Base-by-base conservation (phyloP, 2,888 invertebrate species). In the Sphinx pinastri region DNA sequence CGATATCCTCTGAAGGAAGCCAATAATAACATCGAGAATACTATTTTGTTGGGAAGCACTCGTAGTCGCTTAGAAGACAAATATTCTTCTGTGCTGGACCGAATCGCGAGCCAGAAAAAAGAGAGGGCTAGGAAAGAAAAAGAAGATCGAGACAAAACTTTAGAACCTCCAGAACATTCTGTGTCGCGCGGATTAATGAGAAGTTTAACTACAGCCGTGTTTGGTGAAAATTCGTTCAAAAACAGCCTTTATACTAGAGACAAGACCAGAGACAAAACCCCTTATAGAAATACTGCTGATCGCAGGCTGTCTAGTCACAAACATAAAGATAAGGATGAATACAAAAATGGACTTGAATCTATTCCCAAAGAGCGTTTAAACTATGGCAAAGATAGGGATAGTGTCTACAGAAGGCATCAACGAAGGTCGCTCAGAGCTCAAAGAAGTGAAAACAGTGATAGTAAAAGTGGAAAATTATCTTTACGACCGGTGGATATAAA, bases 61-160 rank as follows among this genome's bases (percentile, higher is more conserved):
- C 95, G 97, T 68, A 95, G 95, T 73, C 95, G 97, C 19, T 91
- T 97, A 79, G 97, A 97, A 91, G 97, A 97, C 84, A 97, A 97
- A 88, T 97, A 97, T 88, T 96, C 97, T 0, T 95, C 96, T 19
- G 95, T 97, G 31, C 90, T 97, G 79, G 97, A 97, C 82, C 95
- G 95, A 81, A 95, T 96, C 77, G 96, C 96, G 45, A 86, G 88
- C 67, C 93, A 95, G 77, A 95, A 95, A 81, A 94, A 95, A 74
- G 94, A 95, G 77, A 91, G 90, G 67, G 94, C 95, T 66, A 87
- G 86, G 72, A 91, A 86, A 73, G 91, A 92, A 76, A 93, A 92
- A 75, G 94, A 95, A 80, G 95, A 96, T 83, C 95, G 95, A 2
- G 97, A 97, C 78, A 96, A 96, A 88, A 96, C 96, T 0, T 88